Base-by-base conservation (phyloP, 2,797 vertebrate species). In the Anisognathus igniventris region DNA sequence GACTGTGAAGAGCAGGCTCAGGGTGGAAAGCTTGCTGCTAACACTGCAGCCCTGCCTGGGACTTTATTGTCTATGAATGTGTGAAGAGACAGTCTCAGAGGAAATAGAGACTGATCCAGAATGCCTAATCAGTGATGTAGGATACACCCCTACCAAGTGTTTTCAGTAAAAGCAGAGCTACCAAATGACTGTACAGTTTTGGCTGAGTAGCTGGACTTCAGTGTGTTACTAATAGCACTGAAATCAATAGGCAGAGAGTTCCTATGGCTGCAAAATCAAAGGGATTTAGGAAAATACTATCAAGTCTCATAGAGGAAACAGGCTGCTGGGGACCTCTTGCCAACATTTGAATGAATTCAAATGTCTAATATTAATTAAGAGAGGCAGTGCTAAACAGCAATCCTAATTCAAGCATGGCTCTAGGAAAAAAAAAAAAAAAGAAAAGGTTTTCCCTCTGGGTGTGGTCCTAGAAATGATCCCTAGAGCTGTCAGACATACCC, bases 391-490 rank as follows among this genome's bases (percentile, higher is more conserved):
- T 80, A 51, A 95, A 62, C 15, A 84, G 48, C 23, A 86, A 93
- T 88, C 70, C 56, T 78, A 96, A 95, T 95, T 95, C 72, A 71
- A 80, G 47, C 4, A 64, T 50, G 62, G 33, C 31, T 95, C 62
- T 74, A 48, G 47, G 2, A 19, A 58, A 72, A 60, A 58, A 37
- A 39, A 37, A 70, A 53, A 27, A 16, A 56, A 56, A 35, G 14
- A 23, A 56, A 53, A 10, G 2, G 6, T 64, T 91, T 93, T 95
- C 88, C 71, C 48, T 96, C 61, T 88, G 95, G 95, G 96, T 87
- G 86, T 96, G 96, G 90, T 92, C 56, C 71, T 65, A 75, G 72
- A 95, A 94, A 50, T 18, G 78, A 92, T 97, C 82, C 83, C 76
- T 51, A 28, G 82, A 90, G 83, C 51, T 95, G 65, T 62, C 56